Base-by-base conservation (phyloP, 2,797 vertebrate genomes). In the Tenualosa thibaudeaui region DNA sequence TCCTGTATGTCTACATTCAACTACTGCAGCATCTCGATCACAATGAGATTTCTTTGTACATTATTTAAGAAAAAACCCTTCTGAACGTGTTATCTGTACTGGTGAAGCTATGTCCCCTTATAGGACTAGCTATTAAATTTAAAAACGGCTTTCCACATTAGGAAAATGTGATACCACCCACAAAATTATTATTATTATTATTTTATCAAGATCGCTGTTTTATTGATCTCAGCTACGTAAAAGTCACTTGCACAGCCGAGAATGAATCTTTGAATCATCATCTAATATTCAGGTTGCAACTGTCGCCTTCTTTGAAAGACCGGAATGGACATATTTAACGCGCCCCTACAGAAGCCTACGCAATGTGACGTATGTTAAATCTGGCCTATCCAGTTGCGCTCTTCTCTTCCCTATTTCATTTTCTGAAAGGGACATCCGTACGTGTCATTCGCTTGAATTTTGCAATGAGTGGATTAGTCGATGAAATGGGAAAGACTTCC, bases 351-450 rank as follows among this genome's bases (percentile, higher is more conserved):
- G 31, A 75, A 26, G 40, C 13, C 37, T 75, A 43, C 71, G 71
- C 71, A 78, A 31, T 43, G 17, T 78, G 71, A 78, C 71, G 71
- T 78, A 78, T 62, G 71, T 0, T 17, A 17, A 78, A 19, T 17
- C 19, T 19, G 40, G 43, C 71, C 71, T 43, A 78, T 78, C 71
- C 37, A 46, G 40, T 46, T 5, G 17, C 71, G 40, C 40, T 9
- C 2, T 19, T 46, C 71, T 43, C 71, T 78, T 78, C 71, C 71
- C 71, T 78, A 22, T 78, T 78, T 17, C 71, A 46, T 78, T 78
- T 78, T 43, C 40, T 78, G 71, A 78, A 78, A 43, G 71, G 19
- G 40, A 46, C 71, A 78, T 78, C 15, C 37, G 71, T 43, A 5
- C 19, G 15, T 56, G 54, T 22, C 54, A 56, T 56, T 6, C 19